These are phyloP conservation scores for Simalia tracyae DNA, from an alignment of 2,797 vertebrate species.

Conservation along the genomic window DNA sequence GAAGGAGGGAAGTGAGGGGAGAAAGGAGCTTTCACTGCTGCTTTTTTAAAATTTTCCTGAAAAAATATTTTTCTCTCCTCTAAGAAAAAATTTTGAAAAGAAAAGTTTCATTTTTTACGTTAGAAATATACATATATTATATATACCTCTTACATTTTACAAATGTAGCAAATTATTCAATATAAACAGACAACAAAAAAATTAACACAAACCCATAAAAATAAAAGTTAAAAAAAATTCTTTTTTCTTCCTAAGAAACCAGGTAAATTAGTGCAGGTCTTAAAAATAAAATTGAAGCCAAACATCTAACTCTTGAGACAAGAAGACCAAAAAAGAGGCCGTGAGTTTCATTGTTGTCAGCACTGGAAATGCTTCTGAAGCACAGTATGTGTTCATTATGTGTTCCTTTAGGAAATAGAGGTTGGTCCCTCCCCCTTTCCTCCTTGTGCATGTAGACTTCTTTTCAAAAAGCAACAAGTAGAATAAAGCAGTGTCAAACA, in stretches of 20 bases:
- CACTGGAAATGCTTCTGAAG: slow-evolving; percentile 64
- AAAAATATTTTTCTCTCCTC: slow-evolving; percentile 93
- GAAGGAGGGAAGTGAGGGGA: slow-evolving; percentile 65
- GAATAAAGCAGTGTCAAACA: slow-evolving; percentile 58
- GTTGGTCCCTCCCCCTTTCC: slow-evolving; percentile 58
- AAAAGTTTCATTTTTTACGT: slow-evolving; percentile 86
- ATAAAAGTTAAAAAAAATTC: slow-evolving; percentile 74
- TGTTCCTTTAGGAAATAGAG: slow-evolving; percentile 63
- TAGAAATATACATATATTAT: slow-evolving; percentile 88
- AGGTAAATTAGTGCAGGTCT: slow-evolving; percentile 82
- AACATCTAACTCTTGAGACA: slow-evolving; percentile 75
- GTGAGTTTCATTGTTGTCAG: slow-evolving; percentile 63
- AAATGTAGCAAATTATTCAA: slow-evolving; percentile 90
- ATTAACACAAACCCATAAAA: slow-evolving; percentile 78
- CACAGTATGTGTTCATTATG: slow-evolving; percentile 38
- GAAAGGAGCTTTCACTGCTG: slow-evolving; percentile 73
- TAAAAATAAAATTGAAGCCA: slow-evolving; percentile 76
- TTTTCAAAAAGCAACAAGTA: slow-evolving; percentile 33
- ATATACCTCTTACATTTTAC: slow-evolving; percentile 88
- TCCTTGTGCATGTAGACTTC: slow-evolving; percentile 48
- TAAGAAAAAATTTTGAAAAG: slow-evolving; percentile 92
- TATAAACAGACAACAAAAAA: slow-evolving; percentile 81
- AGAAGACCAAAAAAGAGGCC: slow-evolving; percentile 69
- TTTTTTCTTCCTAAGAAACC: slow-evolving; percentile 77
- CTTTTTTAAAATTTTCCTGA: slow-evolving; percentile 92